Evolutionary conservation across 2,888 invertebrate genomes (phyloP).

Genomic region (Synanthedon andrenaeformis): DNA sequence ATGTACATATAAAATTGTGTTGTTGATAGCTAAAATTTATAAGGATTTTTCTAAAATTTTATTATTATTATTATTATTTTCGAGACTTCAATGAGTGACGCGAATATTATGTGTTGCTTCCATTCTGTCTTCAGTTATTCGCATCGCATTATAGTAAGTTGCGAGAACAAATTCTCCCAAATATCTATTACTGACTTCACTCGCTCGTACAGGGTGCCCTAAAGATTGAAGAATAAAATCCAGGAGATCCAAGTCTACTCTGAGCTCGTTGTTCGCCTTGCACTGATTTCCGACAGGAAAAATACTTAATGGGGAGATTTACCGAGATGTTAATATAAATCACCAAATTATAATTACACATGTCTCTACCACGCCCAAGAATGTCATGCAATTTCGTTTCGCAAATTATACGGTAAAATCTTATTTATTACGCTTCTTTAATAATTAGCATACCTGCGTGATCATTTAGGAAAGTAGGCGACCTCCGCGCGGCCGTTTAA

Average conservation of each 20-base stretch:
- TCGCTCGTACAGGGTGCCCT: no score
- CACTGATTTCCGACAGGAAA: conserved; percentile 50
- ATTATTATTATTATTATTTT: no score
- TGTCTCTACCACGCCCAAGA: conserved; percentile 49
- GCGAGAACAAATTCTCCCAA: no score
- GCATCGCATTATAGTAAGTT: no score
- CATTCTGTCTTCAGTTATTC: no score
- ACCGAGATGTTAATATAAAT: conserved; percentile 47
- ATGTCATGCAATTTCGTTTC: conserved; percentile 55
- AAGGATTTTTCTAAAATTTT: no score
- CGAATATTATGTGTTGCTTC: no score
- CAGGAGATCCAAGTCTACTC: conserved; percentile 27
- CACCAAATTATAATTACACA: conserved; percentile 54
- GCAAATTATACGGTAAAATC: conserved; percentile 49
- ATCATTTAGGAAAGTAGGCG: conserved; percentile 29
- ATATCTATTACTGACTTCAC: no score
- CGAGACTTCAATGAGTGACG: no score
- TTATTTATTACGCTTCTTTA: conserved; percentile 58
- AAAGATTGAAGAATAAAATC: conserved; percentile 21
- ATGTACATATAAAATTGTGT: no score
- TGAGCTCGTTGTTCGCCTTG: conserved; percentile 41
- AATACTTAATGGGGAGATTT: conserved; percentile 35
- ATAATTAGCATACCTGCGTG: conserved; percentile 31
- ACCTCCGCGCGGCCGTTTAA: background rate
- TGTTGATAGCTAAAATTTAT: no score